These are phyloP conservation scores for Leptopilina boulardi DNA, from an alignment of 1,140 invertebrate genomes.

Conservation along the genomic window DNA sequence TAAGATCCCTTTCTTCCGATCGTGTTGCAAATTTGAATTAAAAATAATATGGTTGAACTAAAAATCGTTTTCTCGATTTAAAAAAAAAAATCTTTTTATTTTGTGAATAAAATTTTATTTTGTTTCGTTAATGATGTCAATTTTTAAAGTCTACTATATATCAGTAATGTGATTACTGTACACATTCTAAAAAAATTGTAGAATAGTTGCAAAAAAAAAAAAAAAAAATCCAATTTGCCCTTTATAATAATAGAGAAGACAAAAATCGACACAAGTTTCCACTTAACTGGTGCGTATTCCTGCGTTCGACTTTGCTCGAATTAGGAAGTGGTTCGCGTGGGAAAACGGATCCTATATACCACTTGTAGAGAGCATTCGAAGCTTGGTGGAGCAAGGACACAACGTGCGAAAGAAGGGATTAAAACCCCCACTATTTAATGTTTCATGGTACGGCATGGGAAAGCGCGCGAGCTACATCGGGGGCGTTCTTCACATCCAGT, in stretches of 20 bases:
- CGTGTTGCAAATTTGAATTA: no score
- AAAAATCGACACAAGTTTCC: slow-evolving; percentile 54
- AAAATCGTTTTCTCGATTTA: no score
- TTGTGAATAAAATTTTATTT: no score
- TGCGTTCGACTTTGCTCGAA: slow-evolving; percentile 53
- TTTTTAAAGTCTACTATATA: no score
- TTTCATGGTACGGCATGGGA: slow-evolving; percentile 58
- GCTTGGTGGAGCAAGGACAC: slow-evolving; percentile 59
- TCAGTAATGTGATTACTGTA: no score
- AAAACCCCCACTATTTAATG: slow-evolving; percentile 73
- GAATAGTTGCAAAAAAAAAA: slow-evolving; percentile 11
- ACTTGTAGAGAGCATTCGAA: slow-evolving; percentile 28
- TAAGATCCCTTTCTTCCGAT: no score
- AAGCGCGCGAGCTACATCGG: slow-evolving; percentile 71
- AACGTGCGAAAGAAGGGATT: slow-evolving; percentile 73
- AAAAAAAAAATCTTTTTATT: no score
- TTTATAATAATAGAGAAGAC: slow-evolving; percentile 33
- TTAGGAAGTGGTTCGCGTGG: slow-evolving; percentile 53
- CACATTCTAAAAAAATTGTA: no score
- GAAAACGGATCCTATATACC: slow-evolving; percentile 49
- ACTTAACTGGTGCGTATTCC: slow-evolving; percentile 61
- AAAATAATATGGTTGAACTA: no score
- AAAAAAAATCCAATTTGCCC: slow-evolving; percentile 35
- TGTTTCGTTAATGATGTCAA: no score
- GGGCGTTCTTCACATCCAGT: slow-evolving; percentile 71